Evolutionary conservation across 2,113 vertebrate genomes (phyloP), one percentile per base, ranked within the genome.

Genomic region (Tangachromis dhanisi): DNA sequence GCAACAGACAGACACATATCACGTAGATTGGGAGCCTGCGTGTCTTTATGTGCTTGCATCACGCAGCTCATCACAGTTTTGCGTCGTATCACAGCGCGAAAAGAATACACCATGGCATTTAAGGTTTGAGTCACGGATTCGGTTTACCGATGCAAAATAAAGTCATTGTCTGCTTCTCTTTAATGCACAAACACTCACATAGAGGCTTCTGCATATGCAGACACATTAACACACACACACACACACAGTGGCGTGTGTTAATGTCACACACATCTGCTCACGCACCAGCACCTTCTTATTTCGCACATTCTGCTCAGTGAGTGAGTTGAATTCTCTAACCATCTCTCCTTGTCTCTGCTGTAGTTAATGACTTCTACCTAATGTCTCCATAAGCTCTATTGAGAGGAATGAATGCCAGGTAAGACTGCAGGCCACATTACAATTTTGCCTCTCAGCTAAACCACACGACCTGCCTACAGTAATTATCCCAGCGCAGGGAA

Each of bases 281-380:
- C 47, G 38, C 84, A 82, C 35, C 45, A 82, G 7, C 81, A 54
- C 51, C 55, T 90, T 92, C 86, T 86, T 79, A 88, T 92, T 88
- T 88, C 6, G 4, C 14, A 11, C 81, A 84, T 84, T 89, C 73
- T 89, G 79, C 89, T 88, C 61, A 68, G 83, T 35, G 85, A 89
- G 76, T 49, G 66, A 84, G 86, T 40, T 84, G 87, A 68, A 87
- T 81, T 89, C 68, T 53, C 82, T 86, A 81, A 55, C 85, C 87
- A 88, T 88, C 82, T 83, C 87, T 87, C 86, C 87, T 93, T 85
- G 89, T 93, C 92, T 91, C 78, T 86, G 87, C 84, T 88, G 83
- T 86, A 89, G 90, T 93, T 92, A 94, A 94, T 94, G 92, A 88
- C 91, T 93, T 93, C 92, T 92, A 92, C 84, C 78, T 95, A 93